These are phyloP conservation scores for Diplodus sargus DNA, from an alignment of 2,797 vertebrate genomes.

Conservation along the genomic window DNA sequence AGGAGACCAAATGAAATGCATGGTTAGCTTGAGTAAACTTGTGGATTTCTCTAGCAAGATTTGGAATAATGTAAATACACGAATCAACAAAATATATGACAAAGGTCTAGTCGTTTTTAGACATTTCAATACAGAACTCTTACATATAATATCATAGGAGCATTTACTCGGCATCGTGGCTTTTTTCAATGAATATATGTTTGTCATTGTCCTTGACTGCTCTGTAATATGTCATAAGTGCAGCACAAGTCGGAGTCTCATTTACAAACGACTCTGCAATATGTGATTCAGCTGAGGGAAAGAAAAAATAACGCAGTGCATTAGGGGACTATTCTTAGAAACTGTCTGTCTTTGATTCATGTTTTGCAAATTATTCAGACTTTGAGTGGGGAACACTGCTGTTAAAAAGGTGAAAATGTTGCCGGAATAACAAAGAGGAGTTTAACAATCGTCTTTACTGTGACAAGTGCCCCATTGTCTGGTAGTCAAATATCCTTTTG, in stretches of 20 bases:
- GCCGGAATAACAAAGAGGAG: neutral
- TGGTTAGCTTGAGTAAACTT: too few species aligned
- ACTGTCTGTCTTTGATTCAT: neutral
- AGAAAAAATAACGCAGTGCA: neutral
- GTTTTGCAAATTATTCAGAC: constrained; percentile 3
- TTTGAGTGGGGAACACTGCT: neutral
- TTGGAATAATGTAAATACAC: too few species aligned
- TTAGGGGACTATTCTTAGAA: constrained; percentile 17
- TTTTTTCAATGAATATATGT: too few species aligned
- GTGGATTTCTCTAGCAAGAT: too few species aligned
- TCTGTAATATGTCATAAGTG: neutral
- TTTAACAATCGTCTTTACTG: neutral
- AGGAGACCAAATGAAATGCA: too few species aligned
- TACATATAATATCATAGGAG: too few species aligned
- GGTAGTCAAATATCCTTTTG: neutral
- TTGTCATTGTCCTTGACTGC: neutral
- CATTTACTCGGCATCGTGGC: too few species aligned
- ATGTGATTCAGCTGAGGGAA: neutral
- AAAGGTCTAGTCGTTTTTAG: too few species aligned
- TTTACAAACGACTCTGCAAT: neutral
- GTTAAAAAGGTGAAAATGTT: constrained; percentile 7
- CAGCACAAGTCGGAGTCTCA: neutral
- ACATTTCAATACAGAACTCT: too few species aligned
- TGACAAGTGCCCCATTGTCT: constrained; percentile 12
- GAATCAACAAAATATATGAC: too few species aligned